phyloP scores from a whole-genome alignment of 2,113 vertebrate genomes.

The Sinocyclocheilus maitianheensis region DNA sequence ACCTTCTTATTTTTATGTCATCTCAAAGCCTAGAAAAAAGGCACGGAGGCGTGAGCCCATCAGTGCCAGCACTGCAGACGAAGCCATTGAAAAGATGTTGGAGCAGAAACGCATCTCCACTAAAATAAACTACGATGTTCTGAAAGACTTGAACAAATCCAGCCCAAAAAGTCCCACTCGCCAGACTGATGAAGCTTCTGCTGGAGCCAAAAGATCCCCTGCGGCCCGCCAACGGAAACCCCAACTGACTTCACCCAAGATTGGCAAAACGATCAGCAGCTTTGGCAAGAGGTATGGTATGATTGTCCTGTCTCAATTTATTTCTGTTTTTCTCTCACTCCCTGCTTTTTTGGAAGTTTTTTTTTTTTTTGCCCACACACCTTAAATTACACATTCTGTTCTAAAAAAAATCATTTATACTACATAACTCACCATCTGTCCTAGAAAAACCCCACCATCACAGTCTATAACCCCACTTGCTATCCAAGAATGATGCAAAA shows the following conservation, averaged over 20 bases:
- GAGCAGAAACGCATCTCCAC: slow-evolving; percentile 94
- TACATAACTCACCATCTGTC: background rate
- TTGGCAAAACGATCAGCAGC: slow-evolving; percentile 75
- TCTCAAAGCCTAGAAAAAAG: slow-evolving; percentile 76
- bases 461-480: background rate
- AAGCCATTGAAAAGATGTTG: slow-evolving; percentile 98
- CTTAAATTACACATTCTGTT: background rate
- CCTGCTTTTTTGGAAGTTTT: background rate
- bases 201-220: slow-evolving; percentile 65
- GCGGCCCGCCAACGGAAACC: slow-evolving; percentile 69
- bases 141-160: slow-evolving; percentile 86
- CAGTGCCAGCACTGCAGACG: slow-evolving; percentile 88
- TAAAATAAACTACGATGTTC: slow-evolving; percentile 98
- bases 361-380: background rate
- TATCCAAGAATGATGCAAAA: background rate
- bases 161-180: slow-evolving; percentile 70
- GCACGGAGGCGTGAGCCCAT: slow-evolving; percentile 80
- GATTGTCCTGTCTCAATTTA: background rate
- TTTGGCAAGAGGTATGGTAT: slow-evolving; percentile 94
- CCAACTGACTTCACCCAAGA: slow-evolving; percentile 52
- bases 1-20: background rate
- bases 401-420: background rate
- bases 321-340: slow-evolving; percentile 3
- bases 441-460: background rate
- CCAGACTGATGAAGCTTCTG: slow-evolving; percentile 61